Base-by-base conservation (phyloP, 2,797 vertebrate species). In the Eulemur coronatus region DNA sequence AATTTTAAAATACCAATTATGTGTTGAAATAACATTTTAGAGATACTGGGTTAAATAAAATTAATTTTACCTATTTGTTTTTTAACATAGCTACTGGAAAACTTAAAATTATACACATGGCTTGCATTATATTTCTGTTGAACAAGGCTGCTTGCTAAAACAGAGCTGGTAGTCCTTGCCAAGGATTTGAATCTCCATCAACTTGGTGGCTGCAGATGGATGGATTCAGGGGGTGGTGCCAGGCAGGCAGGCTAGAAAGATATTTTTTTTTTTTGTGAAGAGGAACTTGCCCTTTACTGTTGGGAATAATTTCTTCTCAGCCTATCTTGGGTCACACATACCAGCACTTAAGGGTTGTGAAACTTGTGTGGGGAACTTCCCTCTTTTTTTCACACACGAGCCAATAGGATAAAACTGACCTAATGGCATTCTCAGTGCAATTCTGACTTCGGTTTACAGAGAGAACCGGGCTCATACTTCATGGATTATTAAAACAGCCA, bases 331-430 rank as follows among this genome's bases (percentile, higher is more conserved):
- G 91, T 94, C 81, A 75, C 50, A 26, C 55, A 24, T 87, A 70
- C 33, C 43, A 86, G 46, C 85, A 41, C 84, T 92, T 94, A 86
- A 79, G 61, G 79, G 80, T 88, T 96, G 87, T 96, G 96, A 97
- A 97, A 96, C 55, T 84, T 81, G 48, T 89, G 65, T 50, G 75
- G 41, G 72, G 41, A 92, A 81, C 86, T 85, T 87, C 70, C n/a
- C 30, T 52, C n/a, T 75, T 67, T 78, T 87, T 96, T 85, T 76
- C 17, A 50, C 26, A 10, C 28, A 35, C 30, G 82, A 97, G 59
- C 79, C 41, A 41, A 81, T 92, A 72, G 80, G 90, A 26, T 91
- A 57, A 96, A 96, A 84, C 18, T 38, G 14, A 35, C 43, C 28
- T 78, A 11, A 61, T 86, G 69, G 5, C 59, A 20, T 84, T 89